These are phyloP conservation scores for Mesopsocus fuscifrons DNA, from an alignment of 2,888 invertebrate genomes.

Conservation along the genomic window DNA sequence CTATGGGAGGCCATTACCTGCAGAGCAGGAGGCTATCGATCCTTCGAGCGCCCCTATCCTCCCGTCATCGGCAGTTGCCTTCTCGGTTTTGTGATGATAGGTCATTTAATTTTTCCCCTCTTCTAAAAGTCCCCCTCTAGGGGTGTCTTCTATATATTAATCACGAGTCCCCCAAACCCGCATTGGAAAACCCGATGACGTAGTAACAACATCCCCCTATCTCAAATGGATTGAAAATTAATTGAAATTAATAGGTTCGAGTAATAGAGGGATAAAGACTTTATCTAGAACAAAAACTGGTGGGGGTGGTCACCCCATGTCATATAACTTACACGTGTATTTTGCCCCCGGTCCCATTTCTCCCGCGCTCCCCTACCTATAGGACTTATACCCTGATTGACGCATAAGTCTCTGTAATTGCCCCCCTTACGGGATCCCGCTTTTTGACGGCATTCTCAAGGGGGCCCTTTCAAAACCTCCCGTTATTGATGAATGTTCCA, in stretches of 20 bases:
- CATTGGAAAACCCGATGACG: too few species aligned
- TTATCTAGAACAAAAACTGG: background rate
- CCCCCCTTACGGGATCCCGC: background rate
- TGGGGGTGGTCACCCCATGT: background rate
- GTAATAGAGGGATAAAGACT: background rate
- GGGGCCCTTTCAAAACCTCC: background rate
- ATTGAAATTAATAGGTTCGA: slow-evolving; percentile 6
- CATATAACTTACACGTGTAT: background rate
- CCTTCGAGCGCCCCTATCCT: too few species aligned
- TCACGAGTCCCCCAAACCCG: too few species aligned
- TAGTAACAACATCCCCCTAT: too few species aligned
- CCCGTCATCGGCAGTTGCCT: too few species aligned
- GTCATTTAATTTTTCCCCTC: too few species aligned
- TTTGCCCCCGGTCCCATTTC: too few species aligned
- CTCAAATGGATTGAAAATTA: slow-evolving; percentile 11
- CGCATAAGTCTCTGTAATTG: background rate
- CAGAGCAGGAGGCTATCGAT: too few species aligned
- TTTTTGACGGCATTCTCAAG: background rate
- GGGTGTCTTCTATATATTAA: too few species aligned
- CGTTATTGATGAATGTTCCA: background rate
- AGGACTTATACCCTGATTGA: background rate
- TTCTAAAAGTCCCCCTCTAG: too few species aligned
- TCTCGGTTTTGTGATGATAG: too few species aligned
- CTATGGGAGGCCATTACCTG: too few species aligned
- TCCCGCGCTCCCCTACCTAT: background rate